phyloP scores from a whole-genome alignment of 2,113 vertebrate genomes.

The Cairina moschata region DNA sequence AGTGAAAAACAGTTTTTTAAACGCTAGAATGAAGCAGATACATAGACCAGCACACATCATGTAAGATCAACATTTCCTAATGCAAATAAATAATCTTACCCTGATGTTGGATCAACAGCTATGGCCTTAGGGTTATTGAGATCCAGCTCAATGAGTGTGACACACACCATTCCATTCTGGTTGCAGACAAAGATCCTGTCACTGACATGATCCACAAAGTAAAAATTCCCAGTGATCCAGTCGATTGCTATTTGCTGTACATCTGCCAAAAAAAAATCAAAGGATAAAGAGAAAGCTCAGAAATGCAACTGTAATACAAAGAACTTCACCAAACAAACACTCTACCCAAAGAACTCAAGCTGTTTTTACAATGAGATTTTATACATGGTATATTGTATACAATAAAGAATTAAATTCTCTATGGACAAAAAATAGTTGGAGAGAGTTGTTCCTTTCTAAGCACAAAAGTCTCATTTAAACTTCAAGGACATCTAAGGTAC shows the following conservation, averaged over 20 bases:
- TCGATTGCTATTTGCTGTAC: constrained; percentile 92
- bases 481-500: background rate
- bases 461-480: background rate
- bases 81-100: constrained; percentile 79
- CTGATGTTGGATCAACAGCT: constrained; percentile 90
- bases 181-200: constrained; percentile 92
- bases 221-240: constrained; percentile 95
- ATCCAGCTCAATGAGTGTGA: constrained; percentile 91
- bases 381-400: background rate
- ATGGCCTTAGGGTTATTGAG: constrained; percentile 92
- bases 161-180: constrained; percentile 84
- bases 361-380: background rate
- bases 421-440: background rate
- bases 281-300: background rate
- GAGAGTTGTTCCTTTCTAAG: background rate
- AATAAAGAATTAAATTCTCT: background rate
- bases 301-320: background rate
- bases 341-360: background rate
- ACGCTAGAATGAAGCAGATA: background rate
- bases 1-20: background rate
- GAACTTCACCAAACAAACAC: background rate
- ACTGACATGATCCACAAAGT: constrained; percentile 89
- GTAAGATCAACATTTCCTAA: background rate
- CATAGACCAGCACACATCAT: background rate
- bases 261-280: constrained; percentile 78